Evolutionary conservation across 1,140 invertebrate species (phyloP), one percentile per base, ranked within the genome.

Genomic region (Lepidurus couesii): DNA sequence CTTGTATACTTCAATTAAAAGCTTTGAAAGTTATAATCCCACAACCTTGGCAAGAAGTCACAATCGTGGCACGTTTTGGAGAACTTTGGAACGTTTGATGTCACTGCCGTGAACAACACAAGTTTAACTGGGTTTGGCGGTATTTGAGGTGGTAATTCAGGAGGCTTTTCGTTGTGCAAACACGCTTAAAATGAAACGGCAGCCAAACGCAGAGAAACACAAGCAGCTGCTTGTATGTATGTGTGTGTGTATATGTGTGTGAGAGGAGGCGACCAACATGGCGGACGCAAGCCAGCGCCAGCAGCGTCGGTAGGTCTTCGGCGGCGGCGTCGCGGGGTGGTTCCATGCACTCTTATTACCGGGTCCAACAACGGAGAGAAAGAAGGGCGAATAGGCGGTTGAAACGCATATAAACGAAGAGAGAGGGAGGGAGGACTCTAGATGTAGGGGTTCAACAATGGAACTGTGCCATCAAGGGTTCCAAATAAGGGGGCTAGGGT

Each of bases 181-280:
- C 53, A 16, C 53, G 53, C n/a, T 16, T 65, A 65, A 65, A 65
- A 65, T 65, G 21, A 34, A 65, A n/a, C 16, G 21, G n/a, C 53
- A 65, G 16, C 53, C 53, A 65, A 65, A 65, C 53, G 21, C 53
- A 13, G 53, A 65, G 53, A 65, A 65, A 65, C 16, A n/a, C 53
- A n/a, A 65, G 53, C 53, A 65, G 53, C 53, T 65, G 53, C 53
- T 65, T 65, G 53, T 21, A 7, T 65, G 34, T 34, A 34, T 34
- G 34, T 65, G 53, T 65, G 47, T 65, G 53, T 65, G 1, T 65
- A 65, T 65, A 65, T 21, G 53, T 65, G 53, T 65, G 53, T 65
- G 53, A 65, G 53, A 65, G n/a, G 53, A n/a, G 53, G 53, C 53
- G 53, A 65, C 53, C 53, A 65, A 65, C 53, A 65, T 65, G 53